Evolutionary conservation across 2,797 vertebrate species (phyloP), one percentile per base, ranked within the genome.

Genomic region (Thaleichthys pacificus): DNA sequence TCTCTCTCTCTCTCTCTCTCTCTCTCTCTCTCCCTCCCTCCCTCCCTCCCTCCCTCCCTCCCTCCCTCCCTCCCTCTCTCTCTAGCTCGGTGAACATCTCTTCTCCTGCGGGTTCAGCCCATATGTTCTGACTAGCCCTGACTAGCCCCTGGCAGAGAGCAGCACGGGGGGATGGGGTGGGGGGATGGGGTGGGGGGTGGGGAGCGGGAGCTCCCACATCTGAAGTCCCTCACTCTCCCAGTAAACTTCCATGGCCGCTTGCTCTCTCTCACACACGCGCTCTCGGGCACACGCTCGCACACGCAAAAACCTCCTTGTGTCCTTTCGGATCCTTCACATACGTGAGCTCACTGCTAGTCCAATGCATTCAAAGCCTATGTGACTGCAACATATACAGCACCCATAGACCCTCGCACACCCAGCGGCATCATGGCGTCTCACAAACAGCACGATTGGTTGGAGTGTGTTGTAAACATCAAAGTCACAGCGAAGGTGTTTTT

Each of bases 91-190:
- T n/a, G 4, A 54, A 61, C 61, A 68, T 38, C 22, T 47, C 56
- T 5, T 49, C 71, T 62, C 38, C 63, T 61, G 42, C 28, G 72
- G 60, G 57, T 61, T 38, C 42, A 51, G 65, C 38, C 66, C 72
- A 79, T 77, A 79, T 83, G 82, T 67, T 38, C 42, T 47, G 42
- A 47, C 42, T 57, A n/a, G 58, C n/a, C 66, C 70, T 62, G 26
- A 68, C 63, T 69, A 64, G 70, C 75, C 62, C 12, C 70, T 38
- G 70, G 79, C 61, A 61, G 51, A 5, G 51, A 56, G 7, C 15
- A 56, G 51, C 51, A 8, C 51, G 19, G 51, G 68, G 70, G 64
- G 54, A 68, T 54, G 47, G 72, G 54, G 62, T 14, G 28, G 67
- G 42, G 8, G 15, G 64, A 68, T 54, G 47, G 72, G 54, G 62